Evolutionary conservation across 1,140 invertebrate genomes (phyloP).

Genomic region (Drosophila micromelanica): DNA sequence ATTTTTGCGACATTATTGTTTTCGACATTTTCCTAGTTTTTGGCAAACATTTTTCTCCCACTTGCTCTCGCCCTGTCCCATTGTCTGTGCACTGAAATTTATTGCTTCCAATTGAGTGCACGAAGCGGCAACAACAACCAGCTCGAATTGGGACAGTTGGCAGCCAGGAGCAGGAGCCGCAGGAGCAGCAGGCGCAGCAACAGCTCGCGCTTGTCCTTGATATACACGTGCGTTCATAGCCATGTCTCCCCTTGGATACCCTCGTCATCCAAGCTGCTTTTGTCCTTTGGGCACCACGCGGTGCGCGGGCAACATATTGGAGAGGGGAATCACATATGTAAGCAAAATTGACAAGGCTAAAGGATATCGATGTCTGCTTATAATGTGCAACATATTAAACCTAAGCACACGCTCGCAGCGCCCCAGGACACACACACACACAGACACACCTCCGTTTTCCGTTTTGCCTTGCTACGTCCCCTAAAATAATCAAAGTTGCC

Average conservation of each 20-base stretch:
- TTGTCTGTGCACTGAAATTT: constrained; percentile 78
- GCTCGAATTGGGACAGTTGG: constrained; percentile 19
- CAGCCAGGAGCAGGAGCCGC: constrained; percentile 9
- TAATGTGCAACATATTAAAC: constrained; percentile 84
- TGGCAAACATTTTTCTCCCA: constrained; percentile 34
- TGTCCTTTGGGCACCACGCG: not conserved
- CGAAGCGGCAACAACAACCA: constrained; percentile 59
- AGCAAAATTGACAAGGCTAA: constrained; percentile 84
- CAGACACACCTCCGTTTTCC: constrained; percentile 4
- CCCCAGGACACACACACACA: constrained; percentile 40
- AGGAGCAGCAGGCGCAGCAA: constrained; percentile 50
- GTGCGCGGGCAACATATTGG: constrained; percentile 65
- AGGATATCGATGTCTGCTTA: constrained; percentile 84
- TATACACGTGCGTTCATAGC: constrained; percentile 73
- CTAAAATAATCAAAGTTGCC: constrained; percentile 75
- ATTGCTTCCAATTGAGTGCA: constrained; percentile 84
- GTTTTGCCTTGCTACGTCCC: not conserved
- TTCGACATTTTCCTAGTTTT: constrained; percentile 72
- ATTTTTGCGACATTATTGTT: constrained; percentile 83
- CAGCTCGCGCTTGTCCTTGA: constrained; percentile 77
- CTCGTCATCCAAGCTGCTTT: too few species aligned
- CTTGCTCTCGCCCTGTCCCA: constrained; percentile 29
- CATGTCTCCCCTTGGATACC: not conserved
- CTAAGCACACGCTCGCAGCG: constrained; percentile 73
- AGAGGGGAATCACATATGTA: constrained; percentile 80